Evolutionary conservation across 2,888 invertebrate genomes (phyloP), one percentile per base, ranked within the genome.

Genomic region (Pyrrhosoma nymphula): DNA sequence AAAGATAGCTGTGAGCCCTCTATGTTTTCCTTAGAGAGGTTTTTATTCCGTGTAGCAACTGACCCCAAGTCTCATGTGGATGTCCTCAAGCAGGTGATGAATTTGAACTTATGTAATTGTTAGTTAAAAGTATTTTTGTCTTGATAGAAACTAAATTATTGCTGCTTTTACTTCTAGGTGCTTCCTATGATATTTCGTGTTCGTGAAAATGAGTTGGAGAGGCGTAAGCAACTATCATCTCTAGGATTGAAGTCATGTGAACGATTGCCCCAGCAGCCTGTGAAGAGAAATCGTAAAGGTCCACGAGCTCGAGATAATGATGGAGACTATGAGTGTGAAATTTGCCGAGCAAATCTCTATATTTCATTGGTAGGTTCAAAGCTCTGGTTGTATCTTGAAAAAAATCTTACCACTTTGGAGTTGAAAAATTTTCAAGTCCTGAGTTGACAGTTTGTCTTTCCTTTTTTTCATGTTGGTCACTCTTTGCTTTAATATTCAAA

Each of bases 1-100:
- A 98, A 98, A 95, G 98, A 98, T 82, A 99, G 98, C 96, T 98
- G 98, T 96, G 99, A 99, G 97, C 99, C 99, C 18, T 98, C 99
- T 0, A 98, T 99, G 97, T 99, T 99, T 97, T 98, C 99, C 0
- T 97, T 99, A 96, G 99, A 99, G 96, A 98, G 98, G 96, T 97
- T 99, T 82, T 97, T 99, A 23, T 97, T 99, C 96, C 98, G 98
- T 88, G 98, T 99, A 96, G 98, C 98, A 4, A 97, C 97, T 75
- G 98, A 98, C 97, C 97, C 97, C 14, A 97, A 98, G 75, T 97
- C 98, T 3, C 97, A 98, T 39, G 97, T 97, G 35, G 98, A 98
- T 95, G 97, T 98, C 23, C 97, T 99, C 95, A 97, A 97, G 95
- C 98, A 98, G 96, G 97, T 97, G 96, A 96, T 95, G 63, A 69